Evolutionary conservation across 2,888 invertebrate species (phyloP), one percentile per base, ranked within the genome.

Genomic region (Hirtodrosophila trivittata): DNA sequence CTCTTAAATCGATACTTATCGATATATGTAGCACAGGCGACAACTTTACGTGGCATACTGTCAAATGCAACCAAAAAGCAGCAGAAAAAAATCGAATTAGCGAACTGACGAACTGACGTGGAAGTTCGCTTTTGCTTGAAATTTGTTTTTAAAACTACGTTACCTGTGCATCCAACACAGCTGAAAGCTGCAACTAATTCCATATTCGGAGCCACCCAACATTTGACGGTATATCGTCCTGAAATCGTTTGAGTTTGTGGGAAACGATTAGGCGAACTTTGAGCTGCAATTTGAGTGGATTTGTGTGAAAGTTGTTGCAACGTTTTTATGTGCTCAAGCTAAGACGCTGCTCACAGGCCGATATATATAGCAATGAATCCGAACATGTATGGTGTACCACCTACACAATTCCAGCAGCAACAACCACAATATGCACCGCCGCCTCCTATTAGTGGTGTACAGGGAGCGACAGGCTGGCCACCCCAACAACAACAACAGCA

Each of bases 91-190:
- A 85, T 76, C 77, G 78, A 82, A 76, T 77, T 68, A 63, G 76
- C n/a, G n/a, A n/a, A n/a, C n/a, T n/a, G n/a, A n/a, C 77, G 69
- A 74, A 86, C 89, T 88, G 88, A 88, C 88, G 88, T 88, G 88
- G 88, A 89, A 82, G 83, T 87, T 86, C 66, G 70, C 28, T 65
- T 78, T 87, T 59, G 77, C 70, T n/a, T 74, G 60, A 50, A 73
- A 70, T 67, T 78, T 66, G 49, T 70, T 60, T 69, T 65, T 63
- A 45, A 42, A 69, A 58, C 51, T 59, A 16, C 62, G 42, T 56
- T 66, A 70, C 41, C 56, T 62, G 66, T 68, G 58, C 62, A 45
- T 58, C 38, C 32, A 50, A 46, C 28, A 43, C 21, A 46, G 32
- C 45, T n/a, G 3, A 64, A 55, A 74, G 52, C 47, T 45, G 39